Evolutionary conservation across 1,140 invertebrate genomes (phyloP).

Genomic region (Caenorhabditis briggsae): DNA sequence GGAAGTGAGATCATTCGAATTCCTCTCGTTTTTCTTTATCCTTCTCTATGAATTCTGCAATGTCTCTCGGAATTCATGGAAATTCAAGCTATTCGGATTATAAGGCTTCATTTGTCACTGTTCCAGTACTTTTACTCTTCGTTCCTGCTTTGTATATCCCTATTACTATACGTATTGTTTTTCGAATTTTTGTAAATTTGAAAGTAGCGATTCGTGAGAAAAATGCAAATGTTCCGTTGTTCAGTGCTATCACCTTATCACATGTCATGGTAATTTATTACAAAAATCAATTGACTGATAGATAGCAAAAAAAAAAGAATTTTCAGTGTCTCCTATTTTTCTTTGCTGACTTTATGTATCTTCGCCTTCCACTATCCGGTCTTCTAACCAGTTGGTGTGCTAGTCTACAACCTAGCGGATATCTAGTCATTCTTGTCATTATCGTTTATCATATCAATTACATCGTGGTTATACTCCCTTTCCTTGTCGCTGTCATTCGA

Average conservation of each 20-base stretch:
- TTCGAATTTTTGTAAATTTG: background rate
- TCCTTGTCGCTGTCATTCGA: background rate
- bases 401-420: background rate
- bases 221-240: constrained; percentile 26
- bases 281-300: background rate
- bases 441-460: constrained; percentile 18
- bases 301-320: too few relatives aligned
- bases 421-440: background rate
- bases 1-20: too few relatives aligned
- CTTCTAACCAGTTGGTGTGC: constrained; percentile 4
- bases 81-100: background rate
- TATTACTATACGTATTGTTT: background rate
- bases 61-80: background rate
- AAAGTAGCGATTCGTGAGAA: background rate
- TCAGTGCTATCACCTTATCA: background rate
- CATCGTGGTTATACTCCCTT: background rate
- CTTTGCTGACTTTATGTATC: background rate
- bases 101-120: background rate
- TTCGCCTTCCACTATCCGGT: constrained; percentile 15
- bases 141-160: background rate
- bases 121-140: background rate
- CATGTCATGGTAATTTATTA: background rate
- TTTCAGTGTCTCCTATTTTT: constrained; percentile 31
- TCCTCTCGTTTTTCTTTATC: too few relatives aligned
- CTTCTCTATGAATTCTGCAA: background rate